A percentile compares a stretch with the other conserved stretches of the same genome.
These are phyloP conservation scores for Acrocyrtus sp. DNA, from an alignment of 2,888 invertebrate genomes.

Conservation along the genomic window DNA sequence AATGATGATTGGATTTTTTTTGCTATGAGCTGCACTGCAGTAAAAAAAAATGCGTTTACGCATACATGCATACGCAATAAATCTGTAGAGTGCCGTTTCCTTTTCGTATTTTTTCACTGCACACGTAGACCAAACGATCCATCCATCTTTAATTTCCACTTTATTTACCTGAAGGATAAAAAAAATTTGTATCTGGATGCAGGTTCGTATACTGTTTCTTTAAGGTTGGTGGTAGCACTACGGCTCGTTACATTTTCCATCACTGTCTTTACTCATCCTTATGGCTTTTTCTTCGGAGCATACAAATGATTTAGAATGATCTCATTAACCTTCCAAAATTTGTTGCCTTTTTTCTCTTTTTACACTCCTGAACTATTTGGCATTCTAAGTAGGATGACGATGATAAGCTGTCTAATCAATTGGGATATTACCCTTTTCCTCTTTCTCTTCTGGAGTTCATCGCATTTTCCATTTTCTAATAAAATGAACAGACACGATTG, in stretches of 20 bases:
- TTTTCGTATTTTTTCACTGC: background rate
- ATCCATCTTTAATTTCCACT: background rate
- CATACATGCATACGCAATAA: too few relatives aligned
- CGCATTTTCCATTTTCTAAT: too few relatives aligned
- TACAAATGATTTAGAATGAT: conserved; percentile 36
- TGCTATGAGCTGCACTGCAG: too few relatives aligned
- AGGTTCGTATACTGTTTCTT: conserved; percentile 1
- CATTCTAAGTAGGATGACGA: background rate
- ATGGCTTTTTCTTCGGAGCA: conserved; percentile 10
- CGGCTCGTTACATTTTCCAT: conserved; percentile 31
- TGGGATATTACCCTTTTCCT: background rate
- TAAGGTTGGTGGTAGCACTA: background rate
- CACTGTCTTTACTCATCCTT: background rate
- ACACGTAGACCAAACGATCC: background rate
- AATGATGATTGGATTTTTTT: conserved; percentile 30
- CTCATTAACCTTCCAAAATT: conserved; percentile 31
- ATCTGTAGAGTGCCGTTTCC: too few relatives aligned
- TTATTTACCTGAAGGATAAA: background rate
- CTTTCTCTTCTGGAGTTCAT: background rate
- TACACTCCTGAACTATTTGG: background rate
- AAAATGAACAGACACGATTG: background rate
- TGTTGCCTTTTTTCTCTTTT: conserved; percentile 9
- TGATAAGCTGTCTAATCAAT: background rate
- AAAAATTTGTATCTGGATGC: background rate
- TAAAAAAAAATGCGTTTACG: too few relatives aligned